These are phyloP conservation scores for Perca schrenkii DNA, from an alignment of 2,113 vertebrate genomes.

Conservation along the genomic window DNA sequence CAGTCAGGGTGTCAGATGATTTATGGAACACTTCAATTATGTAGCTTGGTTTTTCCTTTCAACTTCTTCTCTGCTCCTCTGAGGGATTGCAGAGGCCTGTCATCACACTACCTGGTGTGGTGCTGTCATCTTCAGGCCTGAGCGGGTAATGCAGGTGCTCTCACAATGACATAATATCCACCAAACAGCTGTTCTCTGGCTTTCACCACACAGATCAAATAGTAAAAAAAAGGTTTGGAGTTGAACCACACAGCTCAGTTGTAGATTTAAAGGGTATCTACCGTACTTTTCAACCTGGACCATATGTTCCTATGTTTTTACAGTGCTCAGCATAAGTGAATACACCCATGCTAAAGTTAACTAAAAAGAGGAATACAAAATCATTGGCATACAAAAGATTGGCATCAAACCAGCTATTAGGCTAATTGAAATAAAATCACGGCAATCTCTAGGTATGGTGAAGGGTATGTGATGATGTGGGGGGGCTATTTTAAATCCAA, in stretches of 20 bases:
- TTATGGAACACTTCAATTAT: slow-evolving; percentile 68
- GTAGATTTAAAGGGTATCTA: background rate
- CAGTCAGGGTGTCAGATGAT: slow-evolving; percentile 51
- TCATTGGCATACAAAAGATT: no score
- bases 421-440: no score
- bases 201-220: background rate
- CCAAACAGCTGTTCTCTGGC: background rate
- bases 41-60: slow-evolving; percentile 44
- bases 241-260: background rate
- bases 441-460: no score
- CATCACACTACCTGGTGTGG: background rate
- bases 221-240: background rate
- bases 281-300: no score
- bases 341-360: no score
- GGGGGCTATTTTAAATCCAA: no score
- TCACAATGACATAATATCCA: background rate
- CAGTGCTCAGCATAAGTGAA: no score
- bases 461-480: no score
- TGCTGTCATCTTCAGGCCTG: slow-evolving; percentile 73
- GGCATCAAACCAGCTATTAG: no score
- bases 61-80: slow-evolving; percentile 26
- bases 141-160: slow-evolving; percentile 10
- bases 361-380: no score
- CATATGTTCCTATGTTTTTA: no score
- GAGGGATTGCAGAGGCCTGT: slow-evolving; percentile 2